Base-by-base conservation (phyloP, 2,888 invertebrate species). In the Lucinisca nassula region DNA sequence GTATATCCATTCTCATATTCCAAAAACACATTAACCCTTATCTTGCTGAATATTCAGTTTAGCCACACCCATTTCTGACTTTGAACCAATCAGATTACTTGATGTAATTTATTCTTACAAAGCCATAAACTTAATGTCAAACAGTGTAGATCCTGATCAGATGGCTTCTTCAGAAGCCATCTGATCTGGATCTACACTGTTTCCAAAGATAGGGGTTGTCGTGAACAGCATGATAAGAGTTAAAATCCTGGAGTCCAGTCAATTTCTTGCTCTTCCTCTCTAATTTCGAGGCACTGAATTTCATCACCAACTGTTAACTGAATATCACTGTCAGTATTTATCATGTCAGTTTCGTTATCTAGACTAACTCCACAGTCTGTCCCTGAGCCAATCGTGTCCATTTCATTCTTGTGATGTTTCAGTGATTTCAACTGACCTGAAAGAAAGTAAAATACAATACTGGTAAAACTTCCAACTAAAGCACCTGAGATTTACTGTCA, bases 301-400 rank as follows among this genome's bases (percentile, higher is more conserved):
- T 96, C 96, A 96, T 99, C 99, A 0, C 98, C 98, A 0, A 97
- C 97, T 96, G 97, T 96, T 83, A 98, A 98, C 37, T 97, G 95
- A 4, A 67, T 35, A 17, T 45, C 17, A 45, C 10, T 45, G 8
- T 45, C 45, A 17, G 45, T 12, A 17, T 8, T 8, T 45, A 45
- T 45, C 38, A 98, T 92, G 0, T 96, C 95, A 0, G 96, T 94
- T 93, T 98, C 97, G 2, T 32, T 17, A 1, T 97, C 97, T 79
- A 99, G 97, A 87, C 98, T 97, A 38, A 99, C 95, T 0, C 99
- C 99, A 96, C 99, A 99, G 95, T 99, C 99, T 84, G 97, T 97
- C 95, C 98, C 98, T 73, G 97, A 97, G 95, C 98, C 98, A 55
- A 99, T 97, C 0, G 97, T 97, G 6, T 97, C 97, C 3, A 98